phyloP scores from a whole-genome alignment of 2,113 vertebrate genomes.

The Albula goreensis region DNA sequence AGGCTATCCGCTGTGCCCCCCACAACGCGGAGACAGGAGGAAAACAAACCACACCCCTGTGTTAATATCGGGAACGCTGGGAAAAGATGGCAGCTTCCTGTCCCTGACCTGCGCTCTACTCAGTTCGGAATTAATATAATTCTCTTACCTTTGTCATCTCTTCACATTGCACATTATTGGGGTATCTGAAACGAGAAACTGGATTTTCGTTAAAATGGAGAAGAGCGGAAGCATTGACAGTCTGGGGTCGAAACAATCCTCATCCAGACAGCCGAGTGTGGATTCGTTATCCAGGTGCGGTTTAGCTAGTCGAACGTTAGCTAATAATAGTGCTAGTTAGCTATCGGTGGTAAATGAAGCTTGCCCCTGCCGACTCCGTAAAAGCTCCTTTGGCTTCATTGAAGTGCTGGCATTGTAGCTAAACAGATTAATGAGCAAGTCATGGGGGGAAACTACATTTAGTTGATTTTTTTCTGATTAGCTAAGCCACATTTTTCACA shows the following conservation, averaged over 20 bases:
- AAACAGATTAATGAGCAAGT: neutral
- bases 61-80: conserved; percentile 16
- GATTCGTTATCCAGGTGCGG: conserved; percentile 79
- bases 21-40: neutral
- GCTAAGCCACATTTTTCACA: neutral
- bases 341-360: neutral
- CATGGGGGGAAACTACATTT: neutral
- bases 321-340: neutral
- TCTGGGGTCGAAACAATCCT: conserved; percentile 69
- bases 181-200: neutral
- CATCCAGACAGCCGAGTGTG: conserved; percentile 73
- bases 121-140: neutral
- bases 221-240: conserved; percentile 82
- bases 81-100: conserved; percentile 38
- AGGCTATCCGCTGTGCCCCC: neutral
- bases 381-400: neutral
- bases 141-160: neutral
- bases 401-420: neutral
- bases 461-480: neutral
- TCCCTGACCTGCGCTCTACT: conserved; percentile 19
- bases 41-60: conserved; percentile 8
- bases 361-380: neutral
- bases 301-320: neutral
- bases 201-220: conserved; percentile 72
- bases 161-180: neutral